These are phyloP conservation scores for Mesitornis unicolor DNA, from an alignment of 2,113 vertebrate genomes.

Conservation along the genomic window DNA sequence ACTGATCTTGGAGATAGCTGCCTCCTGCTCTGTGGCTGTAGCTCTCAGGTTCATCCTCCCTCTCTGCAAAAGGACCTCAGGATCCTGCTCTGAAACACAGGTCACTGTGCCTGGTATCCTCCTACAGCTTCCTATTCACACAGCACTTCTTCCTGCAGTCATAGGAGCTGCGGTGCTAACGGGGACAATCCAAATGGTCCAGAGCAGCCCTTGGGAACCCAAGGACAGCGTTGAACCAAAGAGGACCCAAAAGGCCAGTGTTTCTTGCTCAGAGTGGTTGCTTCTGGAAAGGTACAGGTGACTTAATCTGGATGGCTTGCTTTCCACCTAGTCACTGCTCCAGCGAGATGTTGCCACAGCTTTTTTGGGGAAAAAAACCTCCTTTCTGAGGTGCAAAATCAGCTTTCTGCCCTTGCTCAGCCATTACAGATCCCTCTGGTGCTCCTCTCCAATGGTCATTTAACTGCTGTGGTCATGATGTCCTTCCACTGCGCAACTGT, in stretches of 20 bases:
- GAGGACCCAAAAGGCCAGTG: rapidly evolving
- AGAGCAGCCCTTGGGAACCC: not conserved
- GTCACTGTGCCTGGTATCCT: not conserved
- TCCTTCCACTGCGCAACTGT: not conserved
- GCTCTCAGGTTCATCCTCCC: not conserved
- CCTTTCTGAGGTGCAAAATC: not conserved
- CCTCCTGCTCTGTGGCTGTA: not conserved
- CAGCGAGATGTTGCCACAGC: not conserved
- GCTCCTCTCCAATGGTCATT: not conserved
- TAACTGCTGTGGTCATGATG: not conserved
- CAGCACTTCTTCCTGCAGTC: not conserved
- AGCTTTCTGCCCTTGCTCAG: not conserved
- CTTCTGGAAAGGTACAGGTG: not conserved
- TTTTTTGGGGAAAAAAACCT: not conserved
- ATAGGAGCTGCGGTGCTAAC: not conserved
- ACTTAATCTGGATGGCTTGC: not conserved
- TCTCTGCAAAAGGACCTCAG: not conserved
- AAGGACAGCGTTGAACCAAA: too few species aligned
- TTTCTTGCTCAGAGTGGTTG: rapidly evolving
- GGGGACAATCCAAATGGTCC: not conserved
- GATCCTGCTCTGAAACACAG: not conserved
- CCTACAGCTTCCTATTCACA: not conserved
- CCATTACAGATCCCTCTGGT: not conserved
- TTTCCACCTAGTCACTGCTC: not conserved
- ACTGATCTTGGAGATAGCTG: not conserved